These are phyloP conservation scores for Periplaneta americana DNA, from an alignment of 1,140 invertebrate genomes.

Conservation along the genomic window DNA sequence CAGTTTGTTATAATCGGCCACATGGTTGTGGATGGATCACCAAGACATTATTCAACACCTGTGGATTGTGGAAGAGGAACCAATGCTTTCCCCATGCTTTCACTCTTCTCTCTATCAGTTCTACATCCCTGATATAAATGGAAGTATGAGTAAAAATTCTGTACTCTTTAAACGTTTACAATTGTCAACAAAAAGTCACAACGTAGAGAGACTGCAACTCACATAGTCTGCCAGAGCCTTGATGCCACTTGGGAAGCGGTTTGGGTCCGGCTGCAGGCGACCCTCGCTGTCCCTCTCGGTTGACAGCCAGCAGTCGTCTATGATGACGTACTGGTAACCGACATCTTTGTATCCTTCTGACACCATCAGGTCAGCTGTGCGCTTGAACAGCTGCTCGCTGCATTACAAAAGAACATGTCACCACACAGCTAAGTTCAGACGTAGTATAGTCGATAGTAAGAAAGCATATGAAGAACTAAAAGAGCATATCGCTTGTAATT, in stretches of 20 bases:
- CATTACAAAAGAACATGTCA: constrained; percentile 12
- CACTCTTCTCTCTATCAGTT: too few relatives aligned
- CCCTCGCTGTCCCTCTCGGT: constrained; percentile 41
- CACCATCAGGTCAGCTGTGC: constrained; percentile 48
- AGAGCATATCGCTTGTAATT: too few relatives aligned
- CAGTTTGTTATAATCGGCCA: too few relatives aligned
- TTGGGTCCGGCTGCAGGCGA: constrained; percentile 45
- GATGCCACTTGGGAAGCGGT: constrained; percentile 55
- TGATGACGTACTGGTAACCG: constrained; percentile 53
- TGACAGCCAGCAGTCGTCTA: constrained; percentile 58
- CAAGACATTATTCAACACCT: too few relatives aligned
- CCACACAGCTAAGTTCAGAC: too few relatives aligned
- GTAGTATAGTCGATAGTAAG: too few relatives aligned
- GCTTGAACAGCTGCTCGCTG: constrained; percentile 51
- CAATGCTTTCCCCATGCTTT: too few relatives aligned
- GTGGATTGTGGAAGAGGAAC: too few relatives aligned
- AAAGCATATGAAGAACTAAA: too few relatives aligned
- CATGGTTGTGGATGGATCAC: too few relatives aligned
- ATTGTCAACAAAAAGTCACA: background rate
- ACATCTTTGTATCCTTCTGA: constrained; percentile 47
- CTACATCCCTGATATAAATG: too few relatives aligned
- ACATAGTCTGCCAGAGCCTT: constrained; percentile 52
- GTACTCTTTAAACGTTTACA: background rate
- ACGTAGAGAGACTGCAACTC: constrained; percentile 26
- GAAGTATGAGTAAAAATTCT: background rate